A percentile compares a stretch with the other conserved stretches of the same genome.
phyloP scores from a whole-genome alignment of 2,113 vertebrate genomes.

The Amblyopsis rosae region DNA sequence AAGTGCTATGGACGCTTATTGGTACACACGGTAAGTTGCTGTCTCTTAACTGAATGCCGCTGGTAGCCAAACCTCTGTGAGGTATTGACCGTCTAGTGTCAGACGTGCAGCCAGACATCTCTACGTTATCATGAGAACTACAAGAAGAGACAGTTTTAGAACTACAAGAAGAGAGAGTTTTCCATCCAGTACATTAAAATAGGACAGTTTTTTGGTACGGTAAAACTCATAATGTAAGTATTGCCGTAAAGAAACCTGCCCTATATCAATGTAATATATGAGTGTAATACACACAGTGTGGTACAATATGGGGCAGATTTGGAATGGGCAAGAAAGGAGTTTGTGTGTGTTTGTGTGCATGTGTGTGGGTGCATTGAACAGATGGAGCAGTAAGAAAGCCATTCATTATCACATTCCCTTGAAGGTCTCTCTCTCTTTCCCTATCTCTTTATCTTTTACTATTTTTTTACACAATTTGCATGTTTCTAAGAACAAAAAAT shows the following conservation, averaged over 20 bases:
- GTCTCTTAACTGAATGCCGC: too few species aligned
- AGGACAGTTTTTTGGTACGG: background rate
- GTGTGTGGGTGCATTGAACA: background rate
- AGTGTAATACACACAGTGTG: too few species aligned
- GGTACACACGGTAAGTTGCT: too few species aligned
- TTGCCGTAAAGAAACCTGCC: too few species aligned
- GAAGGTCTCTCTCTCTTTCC: constrained; percentile 28
- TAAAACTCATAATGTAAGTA: too few species aligned
- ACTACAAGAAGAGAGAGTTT: too few species aligned
- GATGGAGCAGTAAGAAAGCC: constrained; percentile 28
- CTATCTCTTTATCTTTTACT: background rate
- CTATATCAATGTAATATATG: too few species aligned
- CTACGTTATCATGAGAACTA: background rate
- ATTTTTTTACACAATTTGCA: constrained; percentile 18
- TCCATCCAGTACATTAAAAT: constrained; percentile 10
- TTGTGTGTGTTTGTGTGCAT: background rate
- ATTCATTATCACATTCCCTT: constrained; percentile 62
- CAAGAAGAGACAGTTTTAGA: too few species aligned
- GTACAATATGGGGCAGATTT: background rate
- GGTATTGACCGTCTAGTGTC: too few species aligned
- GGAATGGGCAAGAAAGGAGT: background rate
- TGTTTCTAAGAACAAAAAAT: background rate
- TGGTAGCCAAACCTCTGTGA: too few species aligned
- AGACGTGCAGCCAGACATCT: background rate
- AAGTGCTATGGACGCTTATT: too few species aligned